Evolutionary conservation across 2,888 invertebrate genomes (phyloP).

Genomic region (Bombyx huttoni): DNA sequence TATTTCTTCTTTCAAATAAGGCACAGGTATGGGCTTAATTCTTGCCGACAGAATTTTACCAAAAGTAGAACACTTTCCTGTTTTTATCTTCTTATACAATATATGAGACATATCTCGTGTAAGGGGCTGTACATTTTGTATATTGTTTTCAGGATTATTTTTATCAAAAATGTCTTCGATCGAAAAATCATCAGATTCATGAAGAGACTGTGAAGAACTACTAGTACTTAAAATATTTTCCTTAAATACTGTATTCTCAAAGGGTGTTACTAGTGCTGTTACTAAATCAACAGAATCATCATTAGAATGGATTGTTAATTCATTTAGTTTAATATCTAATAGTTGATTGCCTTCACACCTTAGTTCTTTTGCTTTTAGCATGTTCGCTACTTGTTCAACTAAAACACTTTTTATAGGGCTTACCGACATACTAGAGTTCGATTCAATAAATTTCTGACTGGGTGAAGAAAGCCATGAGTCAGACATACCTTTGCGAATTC

Average conservation of each 20-base stretch:
- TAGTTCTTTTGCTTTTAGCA: conserved; percentile 47
- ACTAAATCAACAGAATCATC: conserved; percentile 41
- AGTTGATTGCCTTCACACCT: conserved; percentile 29
- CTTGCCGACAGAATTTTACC: conserved; percentile 43
- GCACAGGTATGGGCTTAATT: conserved; percentile 34
- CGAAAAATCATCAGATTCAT: conserved; percentile 14
- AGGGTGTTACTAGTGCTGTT: conserved; percentile 31
- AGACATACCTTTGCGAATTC: conserved; percentile 16
- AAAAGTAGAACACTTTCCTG: conserved; percentile 40
- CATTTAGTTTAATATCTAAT: conserved; percentile 26
- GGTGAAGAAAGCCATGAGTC: conserved; percentile 27
- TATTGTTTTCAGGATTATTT: background rate
- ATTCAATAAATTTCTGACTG: conserved; percentile 29
- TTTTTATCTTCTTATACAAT: conserved; percentile 25
- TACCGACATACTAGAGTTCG: conserved; percentile 25
- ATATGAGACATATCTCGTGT: conserved; percentile 46
- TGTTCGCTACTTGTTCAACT: conserved; percentile 46
- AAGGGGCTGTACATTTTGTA: conserved; percentile 26
- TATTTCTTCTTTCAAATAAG: conserved; percentile 30
- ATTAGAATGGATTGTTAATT: conserved; percentile 17
- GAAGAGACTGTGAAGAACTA: conserved; percentile 39
- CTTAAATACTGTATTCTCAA: conserved; percentile 7
- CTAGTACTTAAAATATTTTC: conserved; percentile 23
- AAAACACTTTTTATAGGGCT: conserved; percentile 35
- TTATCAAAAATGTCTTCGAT: conserved; percentile 4